phyloP scores from a whole-genome alignment of 2,888 invertebrate species.

The Halictus ligatus region DNA sequence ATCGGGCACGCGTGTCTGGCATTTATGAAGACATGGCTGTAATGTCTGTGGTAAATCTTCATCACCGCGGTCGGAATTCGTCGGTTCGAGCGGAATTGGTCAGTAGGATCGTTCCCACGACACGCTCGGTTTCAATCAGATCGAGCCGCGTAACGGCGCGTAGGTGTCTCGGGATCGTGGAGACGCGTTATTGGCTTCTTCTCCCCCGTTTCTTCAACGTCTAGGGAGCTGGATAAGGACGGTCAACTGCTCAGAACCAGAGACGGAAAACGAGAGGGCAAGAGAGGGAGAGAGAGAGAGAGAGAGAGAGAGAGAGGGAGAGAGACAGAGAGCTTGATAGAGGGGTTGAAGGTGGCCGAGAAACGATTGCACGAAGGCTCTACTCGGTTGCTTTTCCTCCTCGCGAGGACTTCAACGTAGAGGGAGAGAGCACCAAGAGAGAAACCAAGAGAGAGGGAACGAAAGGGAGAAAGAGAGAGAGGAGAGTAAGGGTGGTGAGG shows the following conservation, averaged over 20 bases:
- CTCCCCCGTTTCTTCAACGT: slow-evolving; percentile 31
- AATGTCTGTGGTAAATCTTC: background rate
- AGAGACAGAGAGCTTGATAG: slow-evolving; percentile 1
- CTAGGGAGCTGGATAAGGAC: slow-evolving; percentile 25
- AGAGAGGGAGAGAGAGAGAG: background rate
- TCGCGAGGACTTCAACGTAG: slow-evolving; percentile 68
- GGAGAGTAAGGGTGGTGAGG: slow-evolving; percentile 28
- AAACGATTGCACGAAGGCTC: slow-evolving; percentile 68
- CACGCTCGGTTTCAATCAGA: slow-evolving; percentile 57
- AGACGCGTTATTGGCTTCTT: slow-evolving; percentile 67
- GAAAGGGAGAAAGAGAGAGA: background rate
- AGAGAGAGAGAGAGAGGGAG: background rate
- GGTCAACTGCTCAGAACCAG: background rate
- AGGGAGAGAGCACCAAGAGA: slow-evolving; percentile 23
- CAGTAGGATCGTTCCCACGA: slow-evolving; percentile 12
- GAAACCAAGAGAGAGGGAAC: background rate
- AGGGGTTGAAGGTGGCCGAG: slow-evolving; percentile 62
- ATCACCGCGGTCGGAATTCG: background rate
- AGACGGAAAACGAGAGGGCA: background rate
- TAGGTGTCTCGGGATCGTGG: slow-evolving; percentile 50
- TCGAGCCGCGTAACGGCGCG: slow-evolving; percentile 37
- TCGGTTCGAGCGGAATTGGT: background rate
- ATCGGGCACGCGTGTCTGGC: background rate
- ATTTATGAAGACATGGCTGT: background rate
- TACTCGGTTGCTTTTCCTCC: slow-evolving; percentile 67